Evolutionary conservation across 2,888 invertebrate species (phyloP), one percentile per base, ranked within the genome.

Genomic region (Leucophenga maculata): DNA sequence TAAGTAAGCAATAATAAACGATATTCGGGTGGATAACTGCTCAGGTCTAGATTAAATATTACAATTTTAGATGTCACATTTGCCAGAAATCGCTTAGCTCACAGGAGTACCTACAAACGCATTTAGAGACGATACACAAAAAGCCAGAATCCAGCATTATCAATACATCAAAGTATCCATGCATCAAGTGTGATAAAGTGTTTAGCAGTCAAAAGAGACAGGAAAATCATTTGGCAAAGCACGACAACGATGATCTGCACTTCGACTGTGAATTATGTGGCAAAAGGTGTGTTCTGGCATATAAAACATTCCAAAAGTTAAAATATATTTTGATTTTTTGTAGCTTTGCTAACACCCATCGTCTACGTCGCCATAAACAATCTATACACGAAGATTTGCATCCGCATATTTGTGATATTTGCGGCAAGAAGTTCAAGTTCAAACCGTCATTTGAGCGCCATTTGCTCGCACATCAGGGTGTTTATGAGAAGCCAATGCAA

Each of bases 371-470:
- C 6, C 86, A 86, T 65, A 82, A 83, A 16, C 80, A 81, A 46
- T 84, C 81, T 20, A 83, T 85, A 74, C 86, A 86, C 70, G 85
- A 85, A 69, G 81, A 85, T 68, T 59, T 80, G 55, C 77, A 78
- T 60, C 81, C 79, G 2, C 85, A 86, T 71, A 76, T 86, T 66
- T 86, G 86, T 70, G 86, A 86, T 54, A 81, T 84, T 44, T 86
- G 86, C 65, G 86, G 86, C 60, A 85, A 84, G 32, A 80, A 84
- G 69, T 86, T 85, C 50, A 86, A 86, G 68, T 86, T 83, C 16
- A 86, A 86, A 69, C 82, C 82, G 1, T 82, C 85, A 9, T 86
- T 86, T 50, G 84, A 86, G 48, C 78, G 78, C 0, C 86, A 86
- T 52, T 57, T 84, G 68, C 74, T 79, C 50, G 81, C 84, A 68